Evolutionary conservation across 2,113 vertebrate species (phyloP).

Genomic region (Lepus americanus): DNA sequence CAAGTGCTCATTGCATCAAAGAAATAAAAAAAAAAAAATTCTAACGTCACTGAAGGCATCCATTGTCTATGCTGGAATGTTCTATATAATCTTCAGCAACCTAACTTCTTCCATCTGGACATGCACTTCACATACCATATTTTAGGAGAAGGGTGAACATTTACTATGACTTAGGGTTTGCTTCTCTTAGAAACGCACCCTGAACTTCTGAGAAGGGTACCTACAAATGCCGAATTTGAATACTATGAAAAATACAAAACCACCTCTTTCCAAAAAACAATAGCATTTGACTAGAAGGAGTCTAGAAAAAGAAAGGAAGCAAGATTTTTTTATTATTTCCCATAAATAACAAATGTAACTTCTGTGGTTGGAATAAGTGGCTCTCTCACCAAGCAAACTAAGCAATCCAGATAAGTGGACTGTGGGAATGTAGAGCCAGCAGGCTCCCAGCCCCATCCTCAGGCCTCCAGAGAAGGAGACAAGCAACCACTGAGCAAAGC

Average conservation of each 20-base stretch:
- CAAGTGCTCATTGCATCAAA: background rate
- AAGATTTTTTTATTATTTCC: conserved; percentile 52
- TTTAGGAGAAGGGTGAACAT: background rate
- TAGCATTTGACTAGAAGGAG: conserved; percentile 44
- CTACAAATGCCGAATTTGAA: conserved; percentile 29
- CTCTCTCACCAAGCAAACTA: background rate
- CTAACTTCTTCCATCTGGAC: background rate
- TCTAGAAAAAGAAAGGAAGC: conserved; percentile 61
- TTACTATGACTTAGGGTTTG: background rate
- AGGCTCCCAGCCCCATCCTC: background rate
- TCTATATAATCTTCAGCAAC: background rate
- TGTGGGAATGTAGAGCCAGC: accelerated
- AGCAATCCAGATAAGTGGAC: background rate
- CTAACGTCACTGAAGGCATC: background rate
- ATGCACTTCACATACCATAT: background rate
- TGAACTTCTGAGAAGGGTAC: background rate
- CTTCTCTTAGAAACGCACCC: background rate
- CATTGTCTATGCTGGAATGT: too few species aligned
- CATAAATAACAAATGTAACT: conserved; percentile 46
- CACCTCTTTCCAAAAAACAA: conserved; percentile 54
- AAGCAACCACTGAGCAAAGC: background rate
- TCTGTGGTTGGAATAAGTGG: conserved; percentile 35
- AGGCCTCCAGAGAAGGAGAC: background rate
- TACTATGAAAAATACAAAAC: conserved; percentile 13
- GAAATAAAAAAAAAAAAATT: background rate